Evolutionary conservation across 1,140 invertebrate genomes (phyloP).

Genomic region (Zaprionus africanus): DNA sequence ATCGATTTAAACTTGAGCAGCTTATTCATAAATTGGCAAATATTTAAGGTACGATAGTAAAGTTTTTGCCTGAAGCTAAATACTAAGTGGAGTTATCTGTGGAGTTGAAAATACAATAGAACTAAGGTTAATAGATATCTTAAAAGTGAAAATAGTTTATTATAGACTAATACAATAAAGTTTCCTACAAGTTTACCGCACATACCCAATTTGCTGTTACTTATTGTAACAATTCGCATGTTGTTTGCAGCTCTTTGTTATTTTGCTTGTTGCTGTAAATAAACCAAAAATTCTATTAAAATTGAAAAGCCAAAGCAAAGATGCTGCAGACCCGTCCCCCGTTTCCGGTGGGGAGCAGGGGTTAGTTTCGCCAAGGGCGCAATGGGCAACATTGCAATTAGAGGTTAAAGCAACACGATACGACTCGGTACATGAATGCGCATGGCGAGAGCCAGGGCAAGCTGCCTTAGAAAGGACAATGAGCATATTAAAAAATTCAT

Average conservation of each 20-base stretch:
- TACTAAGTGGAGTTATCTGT: too few relatives aligned
- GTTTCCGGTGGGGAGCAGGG: constrained; percentile 1
- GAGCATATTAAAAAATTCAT: constrained; percentile 68
- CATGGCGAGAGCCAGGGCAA: constrained; percentile 8
- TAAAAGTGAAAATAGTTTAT: background rate
- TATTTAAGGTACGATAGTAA: background rate
- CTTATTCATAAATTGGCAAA: background rate
- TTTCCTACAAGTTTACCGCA: background rate
- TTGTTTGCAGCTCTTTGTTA: constrained; percentile 10
- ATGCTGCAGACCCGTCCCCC: constrained; percentile 19
- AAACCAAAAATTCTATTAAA: constrained; percentile 66
- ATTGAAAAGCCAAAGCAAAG: constrained; percentile 56
- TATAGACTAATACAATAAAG: background rate
- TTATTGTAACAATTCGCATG: constrained; percentile 13
- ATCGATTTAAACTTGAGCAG: background rate
- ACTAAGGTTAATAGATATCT: too few relatives aligned
- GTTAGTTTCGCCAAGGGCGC: constrained; percentile 50
- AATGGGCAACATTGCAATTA: constrained; percentile 57
- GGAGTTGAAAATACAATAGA: too few relatives aligned
- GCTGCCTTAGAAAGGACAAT: constrained; percentile 52
- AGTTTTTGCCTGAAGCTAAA: background rate
- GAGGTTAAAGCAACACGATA: constrained; percentile 35
- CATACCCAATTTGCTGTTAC: constrained; percentile 1
- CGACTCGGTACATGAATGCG: background rate
- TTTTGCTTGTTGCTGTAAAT: constrained; percentile 49